phyloP scores from a whole-genome alignment of 2,113 vertebrate species.

The Perca schrenkii region DNA sequence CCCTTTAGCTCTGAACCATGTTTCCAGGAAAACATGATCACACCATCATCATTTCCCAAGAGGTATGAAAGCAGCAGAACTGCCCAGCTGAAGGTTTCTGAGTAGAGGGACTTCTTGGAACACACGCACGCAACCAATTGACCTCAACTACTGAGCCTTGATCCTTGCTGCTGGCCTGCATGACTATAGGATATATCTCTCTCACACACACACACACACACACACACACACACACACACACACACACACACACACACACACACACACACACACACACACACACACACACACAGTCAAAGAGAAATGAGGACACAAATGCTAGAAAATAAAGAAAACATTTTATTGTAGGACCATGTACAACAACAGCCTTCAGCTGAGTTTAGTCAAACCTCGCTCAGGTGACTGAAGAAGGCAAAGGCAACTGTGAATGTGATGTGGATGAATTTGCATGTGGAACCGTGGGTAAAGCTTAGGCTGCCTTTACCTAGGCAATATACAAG shows the following conservation, averaged over 20 bases:
- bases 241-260: background rate
- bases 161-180: conserved; percentile 46
- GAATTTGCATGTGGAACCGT: conserved; percentile 26
- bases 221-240: background rate
- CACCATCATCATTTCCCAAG: conserved; percentile 35
- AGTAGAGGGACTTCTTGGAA: conserved; percentile 78
- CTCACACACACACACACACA: background rate
- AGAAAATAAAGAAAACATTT: conserved; percentile 66
- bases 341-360: conserved; percentile 71
- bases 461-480: background rate
- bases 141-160: conserved; percentile 61
- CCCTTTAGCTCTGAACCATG: conserved; percentile 26
- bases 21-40: conserved; percentile 59
- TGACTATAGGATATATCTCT: conserved; percentile 1
- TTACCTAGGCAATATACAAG: conserved; percentile 6
- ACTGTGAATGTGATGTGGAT: conserved; percentile 34
- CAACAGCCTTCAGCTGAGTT: conserved; percentile 35
- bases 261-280: background rate
- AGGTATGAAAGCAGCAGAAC: conserved; percentile 62
- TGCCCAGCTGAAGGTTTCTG: conserved; percentile 66
- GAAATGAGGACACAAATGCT: conserved; percentile 5
- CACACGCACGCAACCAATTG: conserved; percentile 61
- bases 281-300: background rate
- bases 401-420: conserved; percentile 37
- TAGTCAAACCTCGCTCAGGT: conserved; percentile 24